Conservation (phyloP, 2,113 vertebrate species). For the Oryzias celebensis region DNA sequence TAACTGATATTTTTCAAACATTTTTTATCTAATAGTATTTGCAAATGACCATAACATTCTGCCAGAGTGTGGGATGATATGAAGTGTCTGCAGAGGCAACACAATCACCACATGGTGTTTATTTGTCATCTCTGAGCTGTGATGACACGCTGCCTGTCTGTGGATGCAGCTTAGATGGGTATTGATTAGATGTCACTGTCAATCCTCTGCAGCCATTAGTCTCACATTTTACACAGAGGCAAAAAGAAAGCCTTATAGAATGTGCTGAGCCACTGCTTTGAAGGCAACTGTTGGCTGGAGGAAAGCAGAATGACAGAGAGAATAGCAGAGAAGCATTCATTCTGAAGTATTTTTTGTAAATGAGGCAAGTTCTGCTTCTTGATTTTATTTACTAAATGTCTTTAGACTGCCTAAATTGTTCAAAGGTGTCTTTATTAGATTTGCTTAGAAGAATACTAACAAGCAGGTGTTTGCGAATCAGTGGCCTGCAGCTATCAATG, state of each 20-base stretch:
- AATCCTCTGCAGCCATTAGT: constrained; percentile 28
- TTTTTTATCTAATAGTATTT: neutral
- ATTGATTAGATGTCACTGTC: constrained; percentile 62
- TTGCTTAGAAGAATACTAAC: constrained; percentile 4
- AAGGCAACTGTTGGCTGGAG: constrained; percentile 10
- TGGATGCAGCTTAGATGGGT: constrained; percentile 43
- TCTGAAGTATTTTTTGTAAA: neutral
- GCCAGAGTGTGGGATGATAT: constrained; percentile 4
- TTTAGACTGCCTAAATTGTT: no score
- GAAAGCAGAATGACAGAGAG: neutral
- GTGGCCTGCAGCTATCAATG: constrained; percentile 33
- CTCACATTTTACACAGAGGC: constrained; percentile 28
- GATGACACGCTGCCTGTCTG: constrained; percentile 44
- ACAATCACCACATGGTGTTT: constrained; percentile 35
- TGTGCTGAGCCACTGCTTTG: constrained; percentile 9
- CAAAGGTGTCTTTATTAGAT: neutral
- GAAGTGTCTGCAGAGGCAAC: constrained; percentile 34
- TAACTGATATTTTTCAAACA: neutral
- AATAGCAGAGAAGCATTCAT: neutral
- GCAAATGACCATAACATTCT: neutral
- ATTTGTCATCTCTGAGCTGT: constrained; percentile 49
- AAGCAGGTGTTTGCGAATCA: constrained; percentile 15
- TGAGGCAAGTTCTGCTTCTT: no score
- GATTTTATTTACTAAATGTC: no score
- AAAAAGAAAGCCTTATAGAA: constrained; percentile 14